Base-by-base conservation (phyloP, 2,113 vertebrate genomes). In the Hemiscyllium ocellatum region DNA sequence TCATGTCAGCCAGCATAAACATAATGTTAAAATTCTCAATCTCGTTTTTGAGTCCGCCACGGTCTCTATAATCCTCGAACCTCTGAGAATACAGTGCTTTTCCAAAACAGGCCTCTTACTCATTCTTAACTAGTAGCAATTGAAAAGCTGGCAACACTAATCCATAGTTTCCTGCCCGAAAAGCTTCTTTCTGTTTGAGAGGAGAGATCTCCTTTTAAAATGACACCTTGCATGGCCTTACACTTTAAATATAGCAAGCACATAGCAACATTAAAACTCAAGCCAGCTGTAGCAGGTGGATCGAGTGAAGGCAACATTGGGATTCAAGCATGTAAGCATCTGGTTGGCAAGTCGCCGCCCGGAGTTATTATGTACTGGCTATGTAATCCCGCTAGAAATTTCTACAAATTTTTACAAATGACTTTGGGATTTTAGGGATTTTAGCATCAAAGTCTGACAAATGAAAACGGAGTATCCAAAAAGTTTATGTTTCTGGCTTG, bases 381-480 rank as follows among this genome's bases (percentile, higher is more conserved):
- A 33, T 66, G n/a, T 33, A 65, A n/a, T 61, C 33, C 89, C 17
- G 37, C 61, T 8, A 93, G 89, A 93, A 93, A 65, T 65, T 93
- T 37, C 89, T 37, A 93, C 89, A 93, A 93, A 93, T 68, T 93
- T 93, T 66, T 93, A 93, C 89, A 93, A 93, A 93, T 93, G 65
- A 93, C 89, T 93, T 93, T 66, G 89, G 89, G 89, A 93, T 93
- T 93, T 93, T 93, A 68, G 89, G 89, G 89, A 93, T 93, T 93
- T 66, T 8, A 93, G 61, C 89, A 93, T 93, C 89, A 93, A 93
- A 68, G 89, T 66, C 89, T 93, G 61, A 93, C 66, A 66, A 93
- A 93, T 93, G 61, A 22, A 66, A 93, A 37, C 17, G 22, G 56
- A 93, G 66, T 65, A 37, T 93, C n/a, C 61, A 66, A n/a, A 68